These are phyloP conservation scores for Dryobotodes eremita DNA, from an alignment of 2,888 invertebrate genomes.

Conservation along the genomic window DNA sequence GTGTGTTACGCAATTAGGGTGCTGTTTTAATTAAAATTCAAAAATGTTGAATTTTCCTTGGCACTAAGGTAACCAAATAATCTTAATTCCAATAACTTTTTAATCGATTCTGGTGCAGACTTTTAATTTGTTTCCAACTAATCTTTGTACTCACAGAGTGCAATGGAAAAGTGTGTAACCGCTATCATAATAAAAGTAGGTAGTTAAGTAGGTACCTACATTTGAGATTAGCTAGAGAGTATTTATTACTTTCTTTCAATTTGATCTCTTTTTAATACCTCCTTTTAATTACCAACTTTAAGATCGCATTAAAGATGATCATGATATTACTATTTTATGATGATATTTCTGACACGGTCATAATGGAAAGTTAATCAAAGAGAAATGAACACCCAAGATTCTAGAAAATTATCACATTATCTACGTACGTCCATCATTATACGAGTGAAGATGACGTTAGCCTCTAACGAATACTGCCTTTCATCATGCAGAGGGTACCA, in stretches of 20 bases:
- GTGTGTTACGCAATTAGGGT: too few relatives aligned
- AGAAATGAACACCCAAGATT: slow-evolving; percentile 5
- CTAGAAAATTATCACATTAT: slow-evolving; percentile 23
- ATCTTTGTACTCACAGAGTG: not conserved
- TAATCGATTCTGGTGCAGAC: not conserved
- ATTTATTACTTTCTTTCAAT: slow-evolving; percentile 1
- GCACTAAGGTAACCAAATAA: not conserved
- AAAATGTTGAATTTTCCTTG: not conserved
- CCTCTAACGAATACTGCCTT: not conserved
- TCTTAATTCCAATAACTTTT: not conserved
- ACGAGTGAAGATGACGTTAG: not conserved
- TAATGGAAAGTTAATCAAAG: slow-evolving; percentile 45
- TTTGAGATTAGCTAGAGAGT: not conserved
- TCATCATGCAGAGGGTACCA: not conserved
- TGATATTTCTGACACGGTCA: slow-evolving; percentile 38
- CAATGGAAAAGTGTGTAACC: slow-evolving; percentile 1
- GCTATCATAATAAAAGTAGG: not conserved
- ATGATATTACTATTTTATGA: slow-evolving; percentile 22
- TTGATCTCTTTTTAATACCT: slow-evolving; percentile 12
- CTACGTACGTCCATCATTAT: not conserved
- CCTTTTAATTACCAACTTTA: slow-evolving; percentile 22
- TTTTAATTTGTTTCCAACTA: not conserved
- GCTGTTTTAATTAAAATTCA: not conserved
- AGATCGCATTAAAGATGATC: slow-evolving; percentile 9
- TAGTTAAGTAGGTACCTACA: not conserved